Percentiles rank a stretch among this genome's conserved stretches.
These are phyloP conservation scores for Yasuhikotakia modesta DNA, from an alignment of 2,797 vertebrate species.

Conservation along the genomic window DNA sequence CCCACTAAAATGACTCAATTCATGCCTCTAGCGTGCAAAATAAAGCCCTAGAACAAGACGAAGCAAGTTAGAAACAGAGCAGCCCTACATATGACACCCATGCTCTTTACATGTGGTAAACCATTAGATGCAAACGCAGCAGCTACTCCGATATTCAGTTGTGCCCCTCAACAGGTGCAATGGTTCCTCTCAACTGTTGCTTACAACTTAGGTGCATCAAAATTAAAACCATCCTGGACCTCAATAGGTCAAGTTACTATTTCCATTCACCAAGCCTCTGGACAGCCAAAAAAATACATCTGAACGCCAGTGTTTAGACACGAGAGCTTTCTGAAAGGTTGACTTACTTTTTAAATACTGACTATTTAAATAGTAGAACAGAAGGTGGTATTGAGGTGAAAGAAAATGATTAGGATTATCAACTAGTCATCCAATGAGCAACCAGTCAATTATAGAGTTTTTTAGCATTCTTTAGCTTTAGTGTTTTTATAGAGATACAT, in stretches of 20 bases:
- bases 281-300: constrained; percentile 14
- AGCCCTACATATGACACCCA: background rate
- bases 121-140: background rate
- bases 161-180: constrained; percentile 2
- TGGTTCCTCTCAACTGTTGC: background rate
- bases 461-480: too few relatives aligned
- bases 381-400: too few relatives aligned
- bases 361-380: too few relatives aligned
- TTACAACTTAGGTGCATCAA: background rate
- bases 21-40: background rate
- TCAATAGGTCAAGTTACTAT: constrained; percentile 41
- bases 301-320: background rate
- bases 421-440: background rate
- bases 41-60: background rate
- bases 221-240: constrained; percentile 10
- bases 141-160: constrained; percentile 8
- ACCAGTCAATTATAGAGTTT: background rate
- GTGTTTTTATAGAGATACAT: too few relatives aligned
- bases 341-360: background rate
- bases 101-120: background rate
- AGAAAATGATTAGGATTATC: background rate
- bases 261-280: constrained; percentile 22
- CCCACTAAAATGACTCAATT: too few relatives aligned
- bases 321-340: background rate
- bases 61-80: constrained; percentile 4